Conservation (phyloP, 2,888 invertebrate species). For the Nephrotoma guestfalica region DNA sequence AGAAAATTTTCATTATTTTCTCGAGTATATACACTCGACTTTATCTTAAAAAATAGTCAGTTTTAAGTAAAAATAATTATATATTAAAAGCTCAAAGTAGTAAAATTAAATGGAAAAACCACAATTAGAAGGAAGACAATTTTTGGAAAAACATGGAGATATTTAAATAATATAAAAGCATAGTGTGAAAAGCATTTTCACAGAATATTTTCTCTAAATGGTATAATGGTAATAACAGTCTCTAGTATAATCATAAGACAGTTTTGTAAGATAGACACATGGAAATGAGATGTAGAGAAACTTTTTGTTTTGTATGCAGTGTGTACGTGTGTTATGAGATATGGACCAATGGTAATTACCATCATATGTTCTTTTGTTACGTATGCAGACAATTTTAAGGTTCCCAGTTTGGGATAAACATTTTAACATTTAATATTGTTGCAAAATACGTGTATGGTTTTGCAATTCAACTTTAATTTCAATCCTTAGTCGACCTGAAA, state of each 20-base stretch:
- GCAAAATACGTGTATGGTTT: not conserved
- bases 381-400: not conserved
- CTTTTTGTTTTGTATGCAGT: not conserved
- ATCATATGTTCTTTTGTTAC: not conserved
- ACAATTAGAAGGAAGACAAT: not conserved
- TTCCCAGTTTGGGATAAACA: not conserved
- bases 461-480: not conserved
- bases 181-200: not conserved
- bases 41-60: not conserved
- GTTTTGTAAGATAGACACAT: not conserved
- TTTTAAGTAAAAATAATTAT: not conserved
- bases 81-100: not conserved
- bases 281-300: not conserved
- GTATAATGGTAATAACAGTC: not conserved
- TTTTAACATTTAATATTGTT: not conserved
- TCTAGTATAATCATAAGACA: not conserved
- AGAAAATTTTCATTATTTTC: not conserved
- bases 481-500: not conserved
- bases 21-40: not conserved
- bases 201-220: not conserved
- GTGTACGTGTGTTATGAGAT: not conserved
- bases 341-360: not conserved
- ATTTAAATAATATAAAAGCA: not conserved
- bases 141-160: not conserved
- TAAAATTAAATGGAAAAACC: not conserved